A percentile compares a stretch with the other conserved stretches of the same genome.
phyloP scores from a whole-genome alignment of 2,888 invertebrate species.

The Blastobasis lacticolella region DNA sequence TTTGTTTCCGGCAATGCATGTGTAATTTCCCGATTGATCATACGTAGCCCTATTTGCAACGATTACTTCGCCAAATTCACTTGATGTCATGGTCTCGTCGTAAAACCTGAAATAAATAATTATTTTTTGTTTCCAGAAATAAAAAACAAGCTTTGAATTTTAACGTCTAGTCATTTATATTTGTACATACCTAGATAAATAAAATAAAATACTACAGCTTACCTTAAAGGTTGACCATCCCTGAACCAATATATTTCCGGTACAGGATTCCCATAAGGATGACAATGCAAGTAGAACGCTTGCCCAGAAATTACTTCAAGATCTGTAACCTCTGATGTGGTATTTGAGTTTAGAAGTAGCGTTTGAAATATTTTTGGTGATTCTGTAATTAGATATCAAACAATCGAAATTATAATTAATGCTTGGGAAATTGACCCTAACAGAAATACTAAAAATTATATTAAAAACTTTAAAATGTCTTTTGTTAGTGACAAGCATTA shows the following conservation, averaged over 20 bases:
- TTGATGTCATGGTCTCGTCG: slow-evolving; percentile 50
- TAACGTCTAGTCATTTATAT: too few species aligned
- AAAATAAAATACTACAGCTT: not conserved
- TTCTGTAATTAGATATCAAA: slow-evolving; percentile 36
- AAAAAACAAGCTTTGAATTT: too few species aligned
- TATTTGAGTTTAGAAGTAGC: slow-evolving; percentile 30
- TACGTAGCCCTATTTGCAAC: slow-evolving; percentile 32
- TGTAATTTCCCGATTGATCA: slow-evolving; percentile 70
- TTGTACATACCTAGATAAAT: too few species aligned
- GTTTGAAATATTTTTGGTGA: slow-evolving; percentile 55
- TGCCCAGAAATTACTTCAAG: slow-evolving; percentile 58
- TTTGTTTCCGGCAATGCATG: slow-evolving; percentile 73
- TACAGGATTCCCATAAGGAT: slow-evolving; percentile 73
- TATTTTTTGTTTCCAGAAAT: too few species aligned
- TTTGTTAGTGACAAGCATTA: not conserved
- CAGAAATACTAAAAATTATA: not conserved
- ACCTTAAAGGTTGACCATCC: slow-evolving; percentile 44
- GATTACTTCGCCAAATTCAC: slow-evolving; percentile 53
- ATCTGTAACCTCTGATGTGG: slow-evolving; percentile 23
- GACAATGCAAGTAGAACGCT: slow-evolving; percentile 65
- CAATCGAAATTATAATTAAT: not conserved
- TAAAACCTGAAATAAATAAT: slow-evolving; percentile 60
- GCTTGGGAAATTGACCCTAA: too few species aligned
- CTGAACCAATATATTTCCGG: slow-evolving; percentile 77
- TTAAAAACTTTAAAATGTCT: not conserved